A percentile compares a stretch with the other conserved stretches of the same genome.
These are phyloP conservation scores for Spodoptera picta DNA, from an alignment of 2,888 invertebrate species.

Conservation along the genomic window DNA sequence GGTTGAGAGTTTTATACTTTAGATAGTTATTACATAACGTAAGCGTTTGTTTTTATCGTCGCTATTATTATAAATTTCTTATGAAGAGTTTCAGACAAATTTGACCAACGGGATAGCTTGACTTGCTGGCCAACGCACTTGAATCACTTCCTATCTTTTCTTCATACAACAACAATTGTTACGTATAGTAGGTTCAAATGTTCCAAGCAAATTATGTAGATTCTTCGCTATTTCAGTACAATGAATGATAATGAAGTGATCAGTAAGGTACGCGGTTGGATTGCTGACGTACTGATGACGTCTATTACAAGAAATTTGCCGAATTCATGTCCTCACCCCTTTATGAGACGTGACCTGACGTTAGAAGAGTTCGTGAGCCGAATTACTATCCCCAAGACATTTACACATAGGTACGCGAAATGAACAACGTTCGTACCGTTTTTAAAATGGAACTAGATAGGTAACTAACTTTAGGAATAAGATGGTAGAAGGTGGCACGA, in stretches of 20 bases:
- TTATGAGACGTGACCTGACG: slow-evolving; percentile 77
- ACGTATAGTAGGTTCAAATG: neutral
- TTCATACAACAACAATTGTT: no score
- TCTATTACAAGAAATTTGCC: slow-evolving; percentile 76
- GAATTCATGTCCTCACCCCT: slow-evolving; percentile 81
- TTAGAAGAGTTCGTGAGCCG: slow-evolving; percentile 66
- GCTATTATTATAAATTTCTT: slow-evolving; percentile 19
- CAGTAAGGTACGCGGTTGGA: slow-evolving; percentile 54
- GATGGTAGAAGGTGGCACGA: no score
- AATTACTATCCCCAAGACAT: slow-evolving; percentile 61
- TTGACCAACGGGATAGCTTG: no score
- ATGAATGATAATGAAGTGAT: slow-evolving; percentile 73
- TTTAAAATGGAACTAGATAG: slow-evolving; percentile 18
- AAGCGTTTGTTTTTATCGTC: slow-evolving; percentile 43
- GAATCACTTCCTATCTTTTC: no score
- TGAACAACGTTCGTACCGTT: slow-evolving; percentile 38
- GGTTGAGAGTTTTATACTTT: slow-evolving; percentile 28
- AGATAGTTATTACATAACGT: slow-evolving; percentile 37
- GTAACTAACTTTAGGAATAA: no score
- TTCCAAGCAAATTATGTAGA: slow-evolving; percentile 4
- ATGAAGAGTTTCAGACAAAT: no score
- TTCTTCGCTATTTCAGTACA: slow-evolving; percentile 17
- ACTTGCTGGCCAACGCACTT: no score
- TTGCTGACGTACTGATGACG: slow-evolving; percentile 72
- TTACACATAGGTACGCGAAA: slow-evolving; percentile 52